A percentile compares a stretch with the other conserved stretches of the same genome.
Evolutionary conservation across 2,113 vertebrate genomes (phyloP).

Genomic region (Cinclus cinclus): DNA sequence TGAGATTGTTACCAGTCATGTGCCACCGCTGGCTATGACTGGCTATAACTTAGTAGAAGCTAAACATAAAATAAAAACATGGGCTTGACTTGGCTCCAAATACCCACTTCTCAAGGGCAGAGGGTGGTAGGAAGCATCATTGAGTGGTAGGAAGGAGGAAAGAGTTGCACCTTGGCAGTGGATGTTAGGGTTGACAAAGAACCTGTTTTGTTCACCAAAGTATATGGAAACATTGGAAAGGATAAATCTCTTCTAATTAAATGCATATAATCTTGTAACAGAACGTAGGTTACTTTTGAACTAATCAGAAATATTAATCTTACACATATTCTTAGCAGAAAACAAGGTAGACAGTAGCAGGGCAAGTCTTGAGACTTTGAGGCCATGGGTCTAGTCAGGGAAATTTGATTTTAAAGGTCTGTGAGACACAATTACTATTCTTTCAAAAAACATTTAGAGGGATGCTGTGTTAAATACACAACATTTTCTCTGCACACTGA

Average conservation of each 20-base stretch:
- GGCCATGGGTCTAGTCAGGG: neutral
- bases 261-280: neutral
- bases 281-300: neutral
- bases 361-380: neutral
- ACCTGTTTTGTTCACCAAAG: neutral
- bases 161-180: neutral
- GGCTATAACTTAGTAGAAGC: neutral
- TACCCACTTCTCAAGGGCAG: neutral
- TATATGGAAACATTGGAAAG: neutral
- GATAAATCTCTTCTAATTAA: neutral
- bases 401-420: neutral
- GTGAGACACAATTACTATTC: neutral
- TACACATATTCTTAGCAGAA: neutral
- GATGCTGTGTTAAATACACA: neutral
- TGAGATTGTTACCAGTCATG: neutral
- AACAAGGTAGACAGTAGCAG: neutral
- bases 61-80: neutral
- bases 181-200: neutral
- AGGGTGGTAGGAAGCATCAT: neutral
- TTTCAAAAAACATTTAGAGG: neutral
- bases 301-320: neutral
- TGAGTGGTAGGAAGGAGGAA: neutral
- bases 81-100: neutral
- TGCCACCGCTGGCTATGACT: neutral
- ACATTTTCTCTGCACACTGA: neutral